Conservation (phyloP, 2,797 vertebrate genomes). For the Squalus acanthias region DNA sequence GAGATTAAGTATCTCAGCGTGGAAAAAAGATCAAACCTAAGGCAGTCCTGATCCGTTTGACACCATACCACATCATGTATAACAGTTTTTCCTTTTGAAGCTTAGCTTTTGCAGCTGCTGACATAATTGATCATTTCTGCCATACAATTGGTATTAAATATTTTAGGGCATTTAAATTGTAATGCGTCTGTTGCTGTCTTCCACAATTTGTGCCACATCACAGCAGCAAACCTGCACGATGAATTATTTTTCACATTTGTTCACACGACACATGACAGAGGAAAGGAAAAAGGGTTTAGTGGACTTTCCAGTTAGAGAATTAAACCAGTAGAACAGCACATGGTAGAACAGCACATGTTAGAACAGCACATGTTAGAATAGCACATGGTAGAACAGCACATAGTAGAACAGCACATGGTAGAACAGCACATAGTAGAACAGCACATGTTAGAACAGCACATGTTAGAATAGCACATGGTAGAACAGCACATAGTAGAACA, state of each 20-base stretch:
- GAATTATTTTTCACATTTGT: background rate
- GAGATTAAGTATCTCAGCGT: background rate
- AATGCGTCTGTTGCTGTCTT: background rate
- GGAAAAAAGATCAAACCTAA: constrained; percentile 19
- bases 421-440: too few species aligned
- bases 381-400: too few species aligned
- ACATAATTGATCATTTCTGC: constrained; percentile 16
- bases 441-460: too few species aligned
- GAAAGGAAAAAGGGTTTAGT: background rate
- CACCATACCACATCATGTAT: constrained; percentile 20
- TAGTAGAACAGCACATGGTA: too few species aligned
- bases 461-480: too few species aligned
- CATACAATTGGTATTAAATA: constrained; percentile 28
- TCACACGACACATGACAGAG: background rate
- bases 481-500: too few species aligned
- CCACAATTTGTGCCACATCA: background rate
- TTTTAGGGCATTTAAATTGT: background rate
- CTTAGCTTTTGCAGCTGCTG: constrained; percentile 9
- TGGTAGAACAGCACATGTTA: too few species aligned
- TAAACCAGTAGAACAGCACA: background rate
- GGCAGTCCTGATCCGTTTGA: background rate
- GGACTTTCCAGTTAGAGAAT: background rate
- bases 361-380: too few species aligned
- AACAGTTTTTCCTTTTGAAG: constrained; percentile 7
- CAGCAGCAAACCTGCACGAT: constrained; percentile 16